A percentile compares a stretch with the other conserved stretches of the same genome.
Conservation (phyloP, 1,140 invertebrate species). For the Musca domestica region DNA sequence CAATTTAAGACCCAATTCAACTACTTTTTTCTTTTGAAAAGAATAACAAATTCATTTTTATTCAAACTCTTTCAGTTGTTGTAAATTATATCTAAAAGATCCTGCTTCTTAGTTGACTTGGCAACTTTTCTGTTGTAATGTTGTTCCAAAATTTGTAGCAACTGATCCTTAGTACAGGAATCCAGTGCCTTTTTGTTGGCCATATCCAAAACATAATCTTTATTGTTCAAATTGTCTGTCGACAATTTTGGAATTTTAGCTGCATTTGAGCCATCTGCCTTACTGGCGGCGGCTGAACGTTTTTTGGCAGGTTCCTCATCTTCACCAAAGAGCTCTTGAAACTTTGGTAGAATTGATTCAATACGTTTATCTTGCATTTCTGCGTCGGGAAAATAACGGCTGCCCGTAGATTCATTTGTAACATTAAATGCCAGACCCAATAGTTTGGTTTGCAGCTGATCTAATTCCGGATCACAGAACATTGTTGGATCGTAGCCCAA, state of each 20-base stretch:
- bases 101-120: slow-evolving; percentile 28
- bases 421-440: slow-evolving; percentile 42
- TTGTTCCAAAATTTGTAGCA: slow-evolving; percentile 32
- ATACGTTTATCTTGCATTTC: slow-evolving; percentile 43
- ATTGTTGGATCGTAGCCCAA: slow-evolving; percentile 44
- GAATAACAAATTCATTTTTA: too few species aligned
- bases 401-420: slow-evolving; percentile 32
- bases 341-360: slow-evolving; percentile 34
- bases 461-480: slow-evolving; percentile 44
- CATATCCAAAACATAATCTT: slow-evolving; percentile 31
- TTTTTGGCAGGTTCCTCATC: slow-evolving; percentile 37
- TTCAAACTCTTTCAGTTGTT: not conserved
- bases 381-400: slow-evolving; percentile 37
- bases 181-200: slow-evolving; percentile 29
- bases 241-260: slow-evolving; percentile 40
- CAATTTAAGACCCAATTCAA: too few species aligned
- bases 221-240: slow-evolving; percentile 27
- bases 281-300: slow-evolving; percentile 27
- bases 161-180: slow-evolving; percentile 34
- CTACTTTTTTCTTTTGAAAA: too few species aligned
- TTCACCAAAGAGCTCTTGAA: slow-evolving; percentile 35
- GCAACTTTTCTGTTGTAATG: slow-evolving; percentile 32
- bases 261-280: slow-evolving; percentile 25
- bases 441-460: slow-evolving; percentile 41
- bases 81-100: slow-evolving; percentile 34